These are phyloP conservation scores for Dorcus parallelipipedus DNA, from an alignment of 2,888 invertebrate genomes.

Conservation along the genomic window DNA sequence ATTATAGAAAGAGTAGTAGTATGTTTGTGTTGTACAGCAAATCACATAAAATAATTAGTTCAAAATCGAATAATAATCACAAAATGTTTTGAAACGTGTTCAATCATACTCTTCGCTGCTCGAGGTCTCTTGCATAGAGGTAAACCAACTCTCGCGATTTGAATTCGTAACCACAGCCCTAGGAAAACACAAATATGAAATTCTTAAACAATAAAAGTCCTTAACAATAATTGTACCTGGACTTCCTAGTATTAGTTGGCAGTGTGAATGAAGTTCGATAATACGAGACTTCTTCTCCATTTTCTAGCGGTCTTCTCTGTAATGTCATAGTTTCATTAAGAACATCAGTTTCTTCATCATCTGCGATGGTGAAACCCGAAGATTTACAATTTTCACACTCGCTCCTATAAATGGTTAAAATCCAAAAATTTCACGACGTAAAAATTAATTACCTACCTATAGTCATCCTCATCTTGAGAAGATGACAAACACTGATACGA, in stretches of 20 bases:
- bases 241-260: conserved; percentile 60
- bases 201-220: background rate
- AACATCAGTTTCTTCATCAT: conserved; percentile 56
- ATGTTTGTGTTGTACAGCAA: background rate
- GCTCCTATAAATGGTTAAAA: conserved; percentile 49
- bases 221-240: conserved; percentile 43
- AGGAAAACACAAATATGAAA: conserved; percentile 1
- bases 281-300: conserved; percentile 52
- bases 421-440: background rate
- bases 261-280: conserved; percentile 63
- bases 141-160: conserved; percentile 55
- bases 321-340: conserved; percentile 67
- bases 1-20: background rate
- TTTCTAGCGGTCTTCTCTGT: conserved; percentile 57
- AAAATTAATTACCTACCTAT: conserved; percentile 29
- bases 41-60: background rate
- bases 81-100: background rate
- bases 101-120: conserved; percentile 35
- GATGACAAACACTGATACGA: conserved; percentile 38
- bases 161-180: conserved; percentile 30
- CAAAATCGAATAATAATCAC: background rate
- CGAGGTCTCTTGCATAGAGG: conserved; percentile 54
- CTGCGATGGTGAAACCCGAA: conserved; percentile 55
- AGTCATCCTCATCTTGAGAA: conserved; percentile 39
- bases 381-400: conserved; percentile 86